Evolutionary conservation across 1,140 invertebrate genomes (phyloP).

Genomic region (Pygmarrhopalites habei): DNA sequence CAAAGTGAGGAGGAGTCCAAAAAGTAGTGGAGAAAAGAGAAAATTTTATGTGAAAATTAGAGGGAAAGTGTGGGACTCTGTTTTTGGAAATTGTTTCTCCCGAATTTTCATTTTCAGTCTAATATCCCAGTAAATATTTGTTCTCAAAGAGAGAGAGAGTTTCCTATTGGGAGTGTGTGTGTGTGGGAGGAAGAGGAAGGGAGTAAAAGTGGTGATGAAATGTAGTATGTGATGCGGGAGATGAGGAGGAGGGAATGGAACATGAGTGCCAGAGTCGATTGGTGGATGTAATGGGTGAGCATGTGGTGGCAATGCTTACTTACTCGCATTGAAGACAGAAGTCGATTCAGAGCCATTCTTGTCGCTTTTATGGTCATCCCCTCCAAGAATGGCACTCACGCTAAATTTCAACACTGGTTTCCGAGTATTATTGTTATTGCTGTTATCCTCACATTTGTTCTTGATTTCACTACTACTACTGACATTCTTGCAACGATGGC

Average conservation of each 20-base stretch:
- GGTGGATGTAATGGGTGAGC: conserved; percentile 16
- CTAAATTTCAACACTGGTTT: conserved; percentile 85
- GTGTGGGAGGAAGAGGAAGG: too few species aligned
- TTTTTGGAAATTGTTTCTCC: too few species aligned
- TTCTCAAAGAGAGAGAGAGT: background rate
- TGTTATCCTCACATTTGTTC: conserved; percentile 32
- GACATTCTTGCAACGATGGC: conserved; percentile 16
- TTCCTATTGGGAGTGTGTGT: background rate
- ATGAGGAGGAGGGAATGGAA: too few species aligned
- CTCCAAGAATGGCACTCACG: conserved; percentile 81
- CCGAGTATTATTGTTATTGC: conserved; percentile 32
- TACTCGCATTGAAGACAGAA: conserved; percentile 37
- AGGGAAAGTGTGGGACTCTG: too few species aligned
- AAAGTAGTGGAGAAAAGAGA: too few species aligned
- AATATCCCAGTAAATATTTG: background rate
- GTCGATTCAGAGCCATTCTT: conserved; percentile 25
- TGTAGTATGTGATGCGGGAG: too few species aligned
- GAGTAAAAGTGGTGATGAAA: too few species aligned
- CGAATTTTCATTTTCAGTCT: too few species aligned
- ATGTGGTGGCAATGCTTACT: conserved; percentile 26
- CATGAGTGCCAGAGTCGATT: background rate
- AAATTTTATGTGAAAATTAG: too few species aligned
- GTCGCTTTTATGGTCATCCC: conserved; percentile 44
- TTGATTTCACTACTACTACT: conserved; percentile 22
- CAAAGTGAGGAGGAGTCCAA: too few species aligned